phyloP scores from a whole-genome alignment of 1,140 invertebrate genomes.

The Drosophila willistoni region DNA sequence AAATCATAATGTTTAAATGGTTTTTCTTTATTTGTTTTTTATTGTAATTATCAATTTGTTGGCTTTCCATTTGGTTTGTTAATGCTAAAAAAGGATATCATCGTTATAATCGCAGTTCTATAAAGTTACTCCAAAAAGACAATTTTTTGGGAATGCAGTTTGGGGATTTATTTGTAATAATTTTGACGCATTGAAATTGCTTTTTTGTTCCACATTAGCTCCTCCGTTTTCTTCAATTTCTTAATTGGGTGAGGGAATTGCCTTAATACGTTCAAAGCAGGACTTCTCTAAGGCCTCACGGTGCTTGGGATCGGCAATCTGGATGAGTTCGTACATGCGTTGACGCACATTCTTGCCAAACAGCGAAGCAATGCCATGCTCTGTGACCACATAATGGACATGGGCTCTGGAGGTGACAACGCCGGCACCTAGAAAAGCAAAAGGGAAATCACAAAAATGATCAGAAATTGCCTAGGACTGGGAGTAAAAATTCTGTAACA shows the following conservation, averaged over 20 bases:
- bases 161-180: constrained; percentile 24
- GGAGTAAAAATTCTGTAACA: constrained; percentile 34
- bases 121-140: constrained; percentile 33
- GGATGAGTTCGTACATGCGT: constrained; percentile 94
- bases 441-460: neutral
- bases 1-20: neutral
- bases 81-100: constrained; percentile 24
- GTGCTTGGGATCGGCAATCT: constrained; percentile 95
- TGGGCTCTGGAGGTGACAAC: constrained; percentile 97
- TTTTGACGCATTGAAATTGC: constrained; percentile 29
- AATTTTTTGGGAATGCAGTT: constrained; percentile 50
- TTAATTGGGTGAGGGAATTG: constrained; percentile 88
- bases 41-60: constrained; percentile 26
- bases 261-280: constrained; percentile 93
- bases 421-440: constrained; percentile 89
- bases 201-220: neutral
- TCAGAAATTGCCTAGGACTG: neutral
- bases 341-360: constrained; percentile 96
- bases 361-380: constrained; percentile 94
- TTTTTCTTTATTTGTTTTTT: neutral
- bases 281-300: constrained; percentile 93
- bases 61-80: constrained; percentile 5
- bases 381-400: constrained; percentile 96
- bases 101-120: constrained; percentile 33
- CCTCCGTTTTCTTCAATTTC: neutral